Base-by-base conservation (phyloP, 2,888 invertebrate genomes). In the Plagodis dolabraria region DNA sequence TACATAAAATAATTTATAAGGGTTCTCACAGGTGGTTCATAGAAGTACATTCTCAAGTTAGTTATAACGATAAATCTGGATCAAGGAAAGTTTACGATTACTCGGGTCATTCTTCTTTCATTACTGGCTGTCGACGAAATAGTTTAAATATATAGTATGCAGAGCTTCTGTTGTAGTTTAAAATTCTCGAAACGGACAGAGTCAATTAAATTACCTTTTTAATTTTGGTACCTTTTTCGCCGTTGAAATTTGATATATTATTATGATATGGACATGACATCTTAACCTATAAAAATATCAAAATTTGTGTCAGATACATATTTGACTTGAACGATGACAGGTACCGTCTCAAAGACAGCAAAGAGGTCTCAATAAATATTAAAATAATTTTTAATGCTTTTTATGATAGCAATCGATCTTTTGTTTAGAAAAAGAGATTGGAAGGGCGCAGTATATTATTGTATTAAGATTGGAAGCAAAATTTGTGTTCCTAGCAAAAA, bases 201-300 rank as follows among this genome's bases (percentile, higher is more conserved):
- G 68, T 65, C 64, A 68, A 46, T 52, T 33, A 66, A 53, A 65
- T 67, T 65, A 81, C 81, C 83, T 86, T 75, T 78, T 81, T 74
- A 72, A 70, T 69, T 78, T 79, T 75, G 64, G 72, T 70, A 67
- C 76, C 69, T 67, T 77, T 78, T 67, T 75, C 80, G 64, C 76
- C 69, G 68, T 74, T 64, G 60, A 83, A 77, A 69, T 82, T 85
- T 60, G 85, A 85, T n/a, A 57, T 35, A 78, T 93, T 84, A 80
- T 91, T 88, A 83, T 92, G 89, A 89, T 85, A 90, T 70, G 92
- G 90, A 82, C 93, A 92, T 87, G 88, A 82, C 92, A 92, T 92
- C 76, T 84, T 89, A 87, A 87, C 79, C 83, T 85, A 83, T 44
- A 70, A 67, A 68, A 63, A 59, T 56, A 44, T 46, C 33, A 48